Evolutionary conservation across 2,797 vertebrate genomes (phyloP), one percentile per base, ranked within the genome.

Genomic region (Mycteria americana): DNA sequence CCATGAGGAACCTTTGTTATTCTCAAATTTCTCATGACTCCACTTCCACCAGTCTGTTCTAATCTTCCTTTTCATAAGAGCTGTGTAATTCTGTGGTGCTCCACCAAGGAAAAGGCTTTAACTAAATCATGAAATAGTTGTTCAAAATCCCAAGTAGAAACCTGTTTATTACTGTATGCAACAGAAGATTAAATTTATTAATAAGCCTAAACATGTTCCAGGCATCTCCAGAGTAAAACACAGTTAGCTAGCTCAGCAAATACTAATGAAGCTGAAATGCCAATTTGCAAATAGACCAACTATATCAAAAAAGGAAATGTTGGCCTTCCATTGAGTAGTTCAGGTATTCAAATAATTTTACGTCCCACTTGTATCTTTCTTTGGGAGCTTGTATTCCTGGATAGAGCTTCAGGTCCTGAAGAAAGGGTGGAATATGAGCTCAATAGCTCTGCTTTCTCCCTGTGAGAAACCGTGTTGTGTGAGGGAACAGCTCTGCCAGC

Each of bases 81-180:
- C 69, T 86, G 6, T 69, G 16, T 76, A 90, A 81, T 92, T 92
- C 24, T 59, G 33, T 95, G 89, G 65, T 73, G 88, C 28, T 80
- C 60, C 54, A 88, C 72, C 91, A 93, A 93, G 50, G 54, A 88
- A 68, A 88, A 83, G 30, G 16, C 50, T 95, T 81, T 65, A 93
- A 77, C 62, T 84, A 14, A 51, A 57, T 62, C 1, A 64, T 62
- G 25, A 89, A 89, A 39, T 9, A 64, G n/a, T 93, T 95, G 48
- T 69, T 82, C 27, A 72, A 83, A 93, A 83, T 93, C 37, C 60
- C 53, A 89, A 82, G 51, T 33, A 88, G 45, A 88, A 93, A 83
- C 67, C 15, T 80, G 60, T 70, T 75, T 72, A 76, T 94, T 91
- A 45, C 67, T 85, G 14, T 56, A 53, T 63, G 51, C 70, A 77